phyloP scores from a whole-genome alignment of 2,113 vertebrate genomes.

The Camelus dromedarius region DNA sequence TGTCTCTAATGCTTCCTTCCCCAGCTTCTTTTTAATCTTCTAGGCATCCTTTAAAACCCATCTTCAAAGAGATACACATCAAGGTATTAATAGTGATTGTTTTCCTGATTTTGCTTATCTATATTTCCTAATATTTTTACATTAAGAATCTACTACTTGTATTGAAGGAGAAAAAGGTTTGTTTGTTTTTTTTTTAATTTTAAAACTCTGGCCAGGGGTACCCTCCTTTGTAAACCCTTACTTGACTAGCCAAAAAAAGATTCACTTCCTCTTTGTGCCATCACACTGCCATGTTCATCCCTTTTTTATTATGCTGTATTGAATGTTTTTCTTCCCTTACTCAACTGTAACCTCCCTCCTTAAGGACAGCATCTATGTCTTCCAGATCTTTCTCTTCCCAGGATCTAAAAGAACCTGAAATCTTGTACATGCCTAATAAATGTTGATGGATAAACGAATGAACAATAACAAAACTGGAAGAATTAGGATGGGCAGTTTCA shows the following conservation, averaged over 20 bases:
- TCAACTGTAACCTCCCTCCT: background rate
- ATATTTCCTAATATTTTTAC: background rate
- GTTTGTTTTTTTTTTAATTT: background rate
- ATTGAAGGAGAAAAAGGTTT: too few relatives aligned
- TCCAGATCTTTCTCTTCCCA: constrained; percentile 10
- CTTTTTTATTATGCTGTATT: background rate
- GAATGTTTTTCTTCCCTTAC: background rate
- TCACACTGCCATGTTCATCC: background rate
- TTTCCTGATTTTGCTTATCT: constrained; percentile 15
- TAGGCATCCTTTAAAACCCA: constrained; percentile 1
- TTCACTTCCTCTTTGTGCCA: background rate
- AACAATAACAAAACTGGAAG: background rate
- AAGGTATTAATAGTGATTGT: background rate
- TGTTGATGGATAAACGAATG: background rate
- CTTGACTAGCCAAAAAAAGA: background rate
- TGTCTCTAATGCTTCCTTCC: background rate
- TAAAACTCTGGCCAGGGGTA: background rate
- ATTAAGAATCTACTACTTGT: background rate
- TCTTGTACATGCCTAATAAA: background rate
- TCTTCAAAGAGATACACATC: background rate
- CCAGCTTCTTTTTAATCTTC: background rate
- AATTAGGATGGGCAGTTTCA: background rate
- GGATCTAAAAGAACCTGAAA: background rate
- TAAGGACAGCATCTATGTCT: background rate
- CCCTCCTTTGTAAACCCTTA: background rate